phyloP scores from a whole-genome alignment of 2,888 invertebrate genomes.

The Melangyna quadrimaculata region DNA sequence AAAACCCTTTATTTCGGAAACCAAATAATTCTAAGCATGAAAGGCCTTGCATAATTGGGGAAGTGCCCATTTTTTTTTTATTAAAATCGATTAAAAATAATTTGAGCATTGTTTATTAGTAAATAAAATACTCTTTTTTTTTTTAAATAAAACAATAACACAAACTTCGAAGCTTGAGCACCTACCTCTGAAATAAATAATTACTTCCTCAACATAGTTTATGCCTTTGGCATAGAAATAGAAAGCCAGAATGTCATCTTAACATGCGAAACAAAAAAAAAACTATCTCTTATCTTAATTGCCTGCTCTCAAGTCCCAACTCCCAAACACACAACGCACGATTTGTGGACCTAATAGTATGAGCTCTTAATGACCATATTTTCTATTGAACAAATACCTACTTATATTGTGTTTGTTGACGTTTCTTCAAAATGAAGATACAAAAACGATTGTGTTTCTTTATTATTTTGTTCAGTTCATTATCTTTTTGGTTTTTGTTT shows the following conservation, averaged over 20 bases:
- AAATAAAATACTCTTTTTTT: neutral
- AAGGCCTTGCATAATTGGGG: too few species aligned
- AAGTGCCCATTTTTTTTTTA: neutral
- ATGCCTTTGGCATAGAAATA: neutral
- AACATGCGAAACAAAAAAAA: neutral
- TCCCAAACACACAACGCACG: neutral
- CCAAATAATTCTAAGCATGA: too few species aligned
- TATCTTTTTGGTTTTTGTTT: neutral
- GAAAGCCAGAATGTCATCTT: slow-evolving; percentile 4
- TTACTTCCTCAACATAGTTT: neutral
- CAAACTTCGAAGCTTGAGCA: neutral
- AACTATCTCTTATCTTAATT: neutral
- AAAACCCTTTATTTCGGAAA: too few species aligned
- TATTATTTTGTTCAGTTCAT: neutral
- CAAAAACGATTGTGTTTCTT: neutral
- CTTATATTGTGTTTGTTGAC: neutral
- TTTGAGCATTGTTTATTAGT: neutral
- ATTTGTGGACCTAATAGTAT: neutral
- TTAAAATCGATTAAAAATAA: neutral
- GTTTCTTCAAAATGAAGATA: neutral
- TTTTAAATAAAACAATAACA: neutral
- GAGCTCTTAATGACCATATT: neutral
- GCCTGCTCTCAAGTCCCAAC: neutral
- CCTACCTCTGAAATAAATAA: neutral
- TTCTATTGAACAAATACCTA: neutral